phyloP scores from a whole-genome alignment of 2,797 vertebrate genomes.

The Lutjanus argentimaculatus region DNA sequence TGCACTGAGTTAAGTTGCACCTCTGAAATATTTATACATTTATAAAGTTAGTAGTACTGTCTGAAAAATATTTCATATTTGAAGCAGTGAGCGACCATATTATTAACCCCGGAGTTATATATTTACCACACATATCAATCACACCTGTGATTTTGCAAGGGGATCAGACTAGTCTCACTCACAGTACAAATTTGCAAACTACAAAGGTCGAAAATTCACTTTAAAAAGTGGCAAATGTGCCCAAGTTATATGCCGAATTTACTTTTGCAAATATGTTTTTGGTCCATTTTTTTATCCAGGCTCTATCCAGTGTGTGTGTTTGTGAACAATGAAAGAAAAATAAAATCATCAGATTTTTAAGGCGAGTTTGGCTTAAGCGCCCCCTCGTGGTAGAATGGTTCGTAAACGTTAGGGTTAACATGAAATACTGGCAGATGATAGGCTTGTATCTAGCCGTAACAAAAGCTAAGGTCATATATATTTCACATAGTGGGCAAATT shows the following conservation, averaged over 20 bases:
- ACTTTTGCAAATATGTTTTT: neutral
- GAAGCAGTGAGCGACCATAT: too few relatives aligned
- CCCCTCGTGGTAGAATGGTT: neutral
- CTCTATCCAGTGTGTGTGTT: neutral
- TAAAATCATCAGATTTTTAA: accelerated
- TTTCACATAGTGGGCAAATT: neutral
- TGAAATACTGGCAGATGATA: neutral
- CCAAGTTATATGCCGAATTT: neutral
- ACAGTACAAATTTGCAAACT: too few relatives aligned
- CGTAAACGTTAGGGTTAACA: too few relatives aligned
- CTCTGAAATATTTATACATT: too few relatives aligned
- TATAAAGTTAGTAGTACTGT: too few relatives aligned
- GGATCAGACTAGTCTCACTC: too few relatives aligned
- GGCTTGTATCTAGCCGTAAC: neutral
- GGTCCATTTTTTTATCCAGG: accelerated
- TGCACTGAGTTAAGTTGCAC: too few relatives aligned
- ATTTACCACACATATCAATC: too few relatives aligned
- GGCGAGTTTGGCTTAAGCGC: neutral
- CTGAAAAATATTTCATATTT: too few relatives aligned
- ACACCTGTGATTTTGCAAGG: too few relatives aligned
- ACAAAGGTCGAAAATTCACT: accelerated
- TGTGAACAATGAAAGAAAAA: neutral
- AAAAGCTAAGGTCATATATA: neutral
- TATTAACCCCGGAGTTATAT: too few relatives aligned
- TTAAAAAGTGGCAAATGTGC: too few relatives aligned